Conservation (phyloP, 35 echinoderm and acorn worm species). For the Lytechinus variegatus region DNA sequence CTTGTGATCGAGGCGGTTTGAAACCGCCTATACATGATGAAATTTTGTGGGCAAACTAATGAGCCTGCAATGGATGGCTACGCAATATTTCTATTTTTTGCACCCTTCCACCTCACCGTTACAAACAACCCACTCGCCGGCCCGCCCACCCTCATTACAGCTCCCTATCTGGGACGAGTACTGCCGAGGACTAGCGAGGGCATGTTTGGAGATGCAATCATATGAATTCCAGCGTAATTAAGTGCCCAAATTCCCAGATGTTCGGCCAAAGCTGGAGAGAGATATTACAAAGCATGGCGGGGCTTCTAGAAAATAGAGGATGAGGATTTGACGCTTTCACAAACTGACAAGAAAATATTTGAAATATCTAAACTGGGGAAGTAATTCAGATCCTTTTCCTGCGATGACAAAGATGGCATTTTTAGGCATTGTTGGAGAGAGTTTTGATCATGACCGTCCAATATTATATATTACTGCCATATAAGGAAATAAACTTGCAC, state of each 20-base stretch:
- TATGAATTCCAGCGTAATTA: constrained; percentile 34
- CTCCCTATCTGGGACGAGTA: not conserved
- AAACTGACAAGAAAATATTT: constrained; percentile 33
- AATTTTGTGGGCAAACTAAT: not conserved
- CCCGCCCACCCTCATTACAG: not conserved
- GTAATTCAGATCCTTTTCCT: constrained; percentile 16
- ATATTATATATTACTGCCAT: not conserved
- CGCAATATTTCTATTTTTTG: not conserved
- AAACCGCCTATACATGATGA: not conserved
- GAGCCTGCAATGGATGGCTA: not conserved
- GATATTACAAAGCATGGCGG: not conserved
- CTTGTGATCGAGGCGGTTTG: no score
- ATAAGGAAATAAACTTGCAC: not conserved
- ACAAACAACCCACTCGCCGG: not conserved
- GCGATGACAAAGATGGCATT: not conserved
- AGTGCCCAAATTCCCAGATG: constrained; percentile 15
- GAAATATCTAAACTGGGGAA: constrained; percentile 26
- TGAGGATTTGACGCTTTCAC: not conserved
- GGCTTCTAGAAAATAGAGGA: not conserved
- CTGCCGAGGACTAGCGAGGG: not conserved
- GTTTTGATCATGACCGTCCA: not conserved
- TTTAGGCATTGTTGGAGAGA: not conserved
- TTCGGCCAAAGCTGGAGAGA: not conserved
- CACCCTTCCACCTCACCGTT: not conserved
- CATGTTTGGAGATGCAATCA: constrained; percentile 28